Percentiles rank a stretch among this genome's conserved stretches.
Conservation (phyloP, 35 echinoderm and acorn worm species). For the Acanthaster planci region DNA sequence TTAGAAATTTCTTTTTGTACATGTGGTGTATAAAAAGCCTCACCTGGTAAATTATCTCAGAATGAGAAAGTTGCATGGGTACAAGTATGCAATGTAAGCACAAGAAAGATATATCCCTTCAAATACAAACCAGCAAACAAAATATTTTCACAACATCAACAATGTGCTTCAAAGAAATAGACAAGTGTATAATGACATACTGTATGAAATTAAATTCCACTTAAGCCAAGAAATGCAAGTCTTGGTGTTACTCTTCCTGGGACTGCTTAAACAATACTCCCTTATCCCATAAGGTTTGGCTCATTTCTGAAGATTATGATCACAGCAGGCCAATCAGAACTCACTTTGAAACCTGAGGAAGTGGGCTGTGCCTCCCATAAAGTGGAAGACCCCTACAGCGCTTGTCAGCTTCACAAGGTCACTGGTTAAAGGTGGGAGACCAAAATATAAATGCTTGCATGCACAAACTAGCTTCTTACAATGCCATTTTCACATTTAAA, state of each 20-base stretch:
- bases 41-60: no score
- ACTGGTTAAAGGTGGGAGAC: background rate
- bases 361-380: background rate
- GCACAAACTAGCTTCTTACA: no score
- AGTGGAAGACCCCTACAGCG: background rate
- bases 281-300: background rate
- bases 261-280: background rate
- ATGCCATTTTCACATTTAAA: no score
- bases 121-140: no score
- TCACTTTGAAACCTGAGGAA: slow-evolving; percentile 22
- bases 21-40: no score
- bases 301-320: background rate
- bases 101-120: no score
- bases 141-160: no score
- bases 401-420: background rate
- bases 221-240: background rate
- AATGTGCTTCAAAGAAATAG: no score
- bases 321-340: slow-evolving; percentile 24
- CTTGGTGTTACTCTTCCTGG: background rate
- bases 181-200: background rate
- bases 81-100: no score
- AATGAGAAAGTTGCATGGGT: no score
- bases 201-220: background rate
- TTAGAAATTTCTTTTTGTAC: no score
- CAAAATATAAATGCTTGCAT: no score